Conservation (phyloP, 2,888 invertebrate genomes). For the Lamellibrachia columna region DNA sequence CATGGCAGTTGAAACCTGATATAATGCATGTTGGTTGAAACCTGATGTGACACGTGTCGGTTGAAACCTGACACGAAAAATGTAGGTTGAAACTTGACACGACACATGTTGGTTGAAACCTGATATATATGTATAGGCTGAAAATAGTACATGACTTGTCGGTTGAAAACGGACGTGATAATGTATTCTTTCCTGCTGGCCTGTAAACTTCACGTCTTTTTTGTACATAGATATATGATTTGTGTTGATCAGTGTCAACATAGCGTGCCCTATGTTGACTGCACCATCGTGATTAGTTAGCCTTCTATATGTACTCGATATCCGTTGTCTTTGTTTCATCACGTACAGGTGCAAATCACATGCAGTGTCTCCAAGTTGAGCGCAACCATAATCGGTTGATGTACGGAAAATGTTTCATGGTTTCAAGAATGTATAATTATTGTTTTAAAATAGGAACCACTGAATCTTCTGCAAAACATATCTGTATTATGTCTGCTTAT, state of each 20-base stretch:
- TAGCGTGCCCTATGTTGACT: not conserved
- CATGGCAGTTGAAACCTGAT: not conserved
- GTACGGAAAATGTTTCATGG: not conserved
- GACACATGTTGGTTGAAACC: not conserved
- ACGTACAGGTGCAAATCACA: not conserved
- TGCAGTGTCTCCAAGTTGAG: not conserved
- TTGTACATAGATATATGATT: not conserved
- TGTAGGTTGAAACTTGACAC: not conserved
- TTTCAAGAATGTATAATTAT: no score
- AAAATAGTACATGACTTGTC: not conserved
- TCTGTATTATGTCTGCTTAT: not conserved
- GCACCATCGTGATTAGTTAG: not conserved
- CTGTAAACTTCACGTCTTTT: not conserved
- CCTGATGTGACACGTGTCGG: not conserved
- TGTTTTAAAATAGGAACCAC: not conserved
- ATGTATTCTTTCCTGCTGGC: not conserved
- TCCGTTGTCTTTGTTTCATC: not conserved
- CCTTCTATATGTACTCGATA: not conserved
- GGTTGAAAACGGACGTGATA: not conserved
- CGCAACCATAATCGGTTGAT: not conserved
- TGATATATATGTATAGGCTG: not conserved
- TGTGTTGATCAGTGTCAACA: not conserved
- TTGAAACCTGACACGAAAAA: not conserved
- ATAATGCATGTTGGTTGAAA: not conserved
- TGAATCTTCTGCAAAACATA: not conserved